phyloP scores from a whole-genome alignment of 2,113 vertebrate genomes.

The Sus scrofa region DNA sequence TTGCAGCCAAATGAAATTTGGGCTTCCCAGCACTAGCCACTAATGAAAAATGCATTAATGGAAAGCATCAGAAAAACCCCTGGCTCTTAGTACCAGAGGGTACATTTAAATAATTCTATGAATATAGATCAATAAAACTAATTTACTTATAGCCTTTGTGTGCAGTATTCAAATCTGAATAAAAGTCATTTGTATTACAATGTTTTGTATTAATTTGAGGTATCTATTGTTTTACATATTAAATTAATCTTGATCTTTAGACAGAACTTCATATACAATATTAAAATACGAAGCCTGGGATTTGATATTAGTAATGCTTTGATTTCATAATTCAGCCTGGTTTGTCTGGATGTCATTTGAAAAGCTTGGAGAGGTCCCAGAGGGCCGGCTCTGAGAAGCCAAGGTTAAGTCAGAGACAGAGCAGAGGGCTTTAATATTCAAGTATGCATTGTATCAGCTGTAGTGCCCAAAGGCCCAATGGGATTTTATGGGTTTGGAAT shows the following conservation, averaged over 20 bases:
- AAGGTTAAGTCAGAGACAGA: constrained; percentile 19
- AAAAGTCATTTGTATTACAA: constrained; percentile 86
- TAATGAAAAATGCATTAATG: constrained; percentile 90
- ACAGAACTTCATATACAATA: constrained; percentile 74
- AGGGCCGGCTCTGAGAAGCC: not conserved
- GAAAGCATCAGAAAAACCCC: constrained; percentile 86
- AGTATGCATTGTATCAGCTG: not conserved
- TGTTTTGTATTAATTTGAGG: constrained; percentile 87
- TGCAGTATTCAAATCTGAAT: constrained; percentile 86
- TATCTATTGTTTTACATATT: constrained; percentile 89
- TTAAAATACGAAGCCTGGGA: constrained; percentile 77
- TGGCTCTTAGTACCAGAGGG: constrained; percentile 88
- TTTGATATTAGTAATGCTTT: constrained; percentile 69
- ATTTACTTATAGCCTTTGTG: constrained; percentile 88
- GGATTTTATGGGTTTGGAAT: not conserved
- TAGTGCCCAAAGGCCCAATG: not conserved
- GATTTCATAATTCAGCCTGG: constrained; percentile 73
- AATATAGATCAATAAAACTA: constrained; percentile 91
- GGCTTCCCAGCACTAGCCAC: constrained; percentile 86
- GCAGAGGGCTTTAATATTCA: constrained; percentile 42
- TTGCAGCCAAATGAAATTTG: constrained; percentile 87
- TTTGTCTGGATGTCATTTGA: constrained; percentile 33
- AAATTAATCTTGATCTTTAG: constrained; percentile 86
- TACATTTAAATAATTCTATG: constrained; percentile 90
- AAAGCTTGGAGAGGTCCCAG: constrained; percentile 61